Percentiles rank a stretch among this genome's conserved stretches.
Conservation (phyloP, 1,140 invertebrate species). For the Sogatella furcifera region DNA sequence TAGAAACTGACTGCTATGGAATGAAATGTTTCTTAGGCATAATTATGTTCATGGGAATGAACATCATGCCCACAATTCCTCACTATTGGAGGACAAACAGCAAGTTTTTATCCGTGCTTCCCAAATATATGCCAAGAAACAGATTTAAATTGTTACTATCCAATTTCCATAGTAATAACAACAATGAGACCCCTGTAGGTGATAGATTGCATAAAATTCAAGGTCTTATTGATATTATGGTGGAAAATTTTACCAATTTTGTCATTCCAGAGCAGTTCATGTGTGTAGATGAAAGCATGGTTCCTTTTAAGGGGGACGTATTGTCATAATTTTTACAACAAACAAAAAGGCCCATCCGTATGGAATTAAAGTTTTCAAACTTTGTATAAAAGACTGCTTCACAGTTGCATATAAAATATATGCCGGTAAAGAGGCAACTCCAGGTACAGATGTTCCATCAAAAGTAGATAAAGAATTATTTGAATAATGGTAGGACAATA, state of each 20-base stretch:
- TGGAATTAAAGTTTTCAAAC: constrained; percentile 30
- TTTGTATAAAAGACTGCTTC: constrained; percentile 25
- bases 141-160: constrained; percentile 20
- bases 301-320: constrained; percentile 28
- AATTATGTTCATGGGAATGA: constrained; percentile 22
- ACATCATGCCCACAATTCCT: not conserved
- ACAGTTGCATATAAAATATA: constrained; percentile 29
- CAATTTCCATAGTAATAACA: constrained; percentile 21
- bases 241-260: constrained; percentile 19
- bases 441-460: constrained; percentile 15
- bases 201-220: constrained; percentile 22
- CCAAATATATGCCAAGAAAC: constrained; percentile 13
- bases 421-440: constrained; percentile 22
- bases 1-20: constrained; percentile 12
- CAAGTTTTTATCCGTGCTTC: not conserved
- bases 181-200: constrained; percentile 16
- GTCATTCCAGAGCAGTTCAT: constrained; percentile 20
- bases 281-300: constrained; percentile 28
- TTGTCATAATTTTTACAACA: constrained; percentile 25
- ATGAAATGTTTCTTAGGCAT: constrained; percentile 23
- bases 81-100: constrained; percentile 9
- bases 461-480: constrained; percentile 22
- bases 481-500: constrained; percentile 26
- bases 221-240: constrained; percentile 16
- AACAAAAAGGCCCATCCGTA: constrained; percentile 28